Base-by-base conservation (phyloP, 23 tunicate species). In the Ciona savignyi region DNA sequence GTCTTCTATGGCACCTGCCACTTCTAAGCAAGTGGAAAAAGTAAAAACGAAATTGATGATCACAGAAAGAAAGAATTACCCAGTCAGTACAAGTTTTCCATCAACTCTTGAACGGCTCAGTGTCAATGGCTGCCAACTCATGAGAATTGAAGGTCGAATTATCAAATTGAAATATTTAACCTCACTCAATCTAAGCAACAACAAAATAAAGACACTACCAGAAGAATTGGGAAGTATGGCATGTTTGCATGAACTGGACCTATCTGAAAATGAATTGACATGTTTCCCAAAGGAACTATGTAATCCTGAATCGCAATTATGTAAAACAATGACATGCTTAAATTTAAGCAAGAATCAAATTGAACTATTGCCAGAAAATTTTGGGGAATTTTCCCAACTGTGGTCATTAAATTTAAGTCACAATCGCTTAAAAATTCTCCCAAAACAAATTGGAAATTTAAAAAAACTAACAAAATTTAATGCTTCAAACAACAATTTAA, bases 1-100 rank as follows among this genome's bases (percentile, higher is more conserved):
- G n/a, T 90, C 97, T 20, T 77, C 97, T 1, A 62, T 72, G 71
- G 85, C 72, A 27, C 85, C 97, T 35, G 97, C 81, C 6, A 78
- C 70, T 25, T 35, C 74, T n/a, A 78, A 79, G 51, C 84, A 75
- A 29, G 49, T 90, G 9, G 75, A 78, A 74, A 74, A 65, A 68
- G 84, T 80, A 70, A 68, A 51, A 70, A 78, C 85, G 31, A 83
- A 78, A 42, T 4, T 90, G 75, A 25, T 66, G 0, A 75, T 90
- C 23, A 32, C 61, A 2, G 29, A 81, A 2, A 68, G 64, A 75
- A 60, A 71, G 25, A 81, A 83, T 30, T 89, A 82, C 68, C 84
- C 84, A 62, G 35, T 74, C 4, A 48, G 72, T 1, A 31, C 67
- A 2, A 35, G 72, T 3, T 90, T 90, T 74, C 89, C 97, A 25